Base-by-base conservation (phyloP, 30 jellyfish, hydroid and myxozoan genomes). In the Clytia hemisphaerica region DNA sequence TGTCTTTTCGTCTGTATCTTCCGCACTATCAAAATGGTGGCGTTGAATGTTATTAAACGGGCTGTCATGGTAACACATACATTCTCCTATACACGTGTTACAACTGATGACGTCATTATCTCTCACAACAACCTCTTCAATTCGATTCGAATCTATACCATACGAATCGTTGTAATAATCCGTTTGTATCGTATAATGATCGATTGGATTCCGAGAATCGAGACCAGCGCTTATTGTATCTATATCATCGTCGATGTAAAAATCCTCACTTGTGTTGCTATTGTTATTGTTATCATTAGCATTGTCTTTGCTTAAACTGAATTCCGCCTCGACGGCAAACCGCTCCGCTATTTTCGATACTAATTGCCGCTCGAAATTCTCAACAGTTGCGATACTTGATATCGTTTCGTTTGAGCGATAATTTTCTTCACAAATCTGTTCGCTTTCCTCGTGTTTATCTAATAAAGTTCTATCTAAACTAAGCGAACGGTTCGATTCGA, bases 291-390 rank as follows among this genome's bases (percentile, higher is more conserved):
- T n/a, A n/a, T n/a, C n/a, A 9, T 48, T 4, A 2, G 21, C 61
- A 2, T 48, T 29, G 2, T 48, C 61, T 3, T 3, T 48, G 3
- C 6, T 48, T 5, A 32, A 72, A 15, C 67, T 53, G 24, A 88
- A 72, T 35, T 88, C 97, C 14, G 65, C 76, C 64, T 88, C 94
- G 46, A 88, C 90, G 26, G 93, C 97, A 26, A 88, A 65, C 37
- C 97, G 75, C 57, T 88, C 97, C 27, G 93, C 93, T 46, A 88
- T 80, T 64, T 88, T 73, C 53, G 97, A 74, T 3, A 88, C 97
- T 27, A 88, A 61, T 22, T 78, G 86, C 26, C 92, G 70, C 55
- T 88, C 97, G 50, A 88, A 88, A 58, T 74, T 82, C 30, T 75
- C 89, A 6, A 88, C 93, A 40, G 94, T 79, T 26, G 53, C 93